Evolutionary conservation across 2,797 vertebrate species (phyloP), one percentile per base, ranked within the genome.

Genomic region (Loriculus beryllinus): DNA sequence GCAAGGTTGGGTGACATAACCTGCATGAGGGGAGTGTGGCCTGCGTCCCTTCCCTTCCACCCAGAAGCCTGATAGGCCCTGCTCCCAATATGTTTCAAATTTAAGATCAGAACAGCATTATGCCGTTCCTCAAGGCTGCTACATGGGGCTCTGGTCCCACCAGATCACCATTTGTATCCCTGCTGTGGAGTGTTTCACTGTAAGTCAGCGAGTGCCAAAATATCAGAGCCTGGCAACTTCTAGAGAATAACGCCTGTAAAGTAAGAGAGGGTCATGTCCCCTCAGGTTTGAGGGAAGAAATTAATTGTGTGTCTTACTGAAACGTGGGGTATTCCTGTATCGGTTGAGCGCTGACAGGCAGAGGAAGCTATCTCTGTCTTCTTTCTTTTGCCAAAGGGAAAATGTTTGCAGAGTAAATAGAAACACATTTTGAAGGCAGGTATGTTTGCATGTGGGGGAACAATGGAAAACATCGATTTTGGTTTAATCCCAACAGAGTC

Each of bases 121-220:
- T 9, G 16, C n/a, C 4, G 76, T 82, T 89, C 33, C 51, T 85
- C 26, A 29, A 52, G 23, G 43, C 10, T 21, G 16, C n/a, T 71
- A 63, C 31, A 2, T 2, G 2, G 29, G 39, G 5, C 42, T 78
- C 26, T 3, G 2, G 57, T 89, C 62, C 28, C 29, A 28, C 42
- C 45, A 1, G 12, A 7, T 31, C 54, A 70, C 51, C 3, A 2
- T 45, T 52, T 75, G 15, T 81, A 81, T 48, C 57, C 25, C 9
- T 31, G 0, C 13, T 60, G 25, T 79, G n/a, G 21, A n/a, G 10
- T 2, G 0, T 67, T 10, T 65, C 3, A 1, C 47, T 4, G 0
- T n/a, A 28, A 52, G 12, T 43, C 56, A 85, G 18, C 4, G 39
- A 86, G 33, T 49, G n/a, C 52, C 57, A 48, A 64, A 72, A 56